Base-by-base conservation (phyloP, 2,113 vertebrate genomes). In the Salvelinus fontinalis region DNA sequence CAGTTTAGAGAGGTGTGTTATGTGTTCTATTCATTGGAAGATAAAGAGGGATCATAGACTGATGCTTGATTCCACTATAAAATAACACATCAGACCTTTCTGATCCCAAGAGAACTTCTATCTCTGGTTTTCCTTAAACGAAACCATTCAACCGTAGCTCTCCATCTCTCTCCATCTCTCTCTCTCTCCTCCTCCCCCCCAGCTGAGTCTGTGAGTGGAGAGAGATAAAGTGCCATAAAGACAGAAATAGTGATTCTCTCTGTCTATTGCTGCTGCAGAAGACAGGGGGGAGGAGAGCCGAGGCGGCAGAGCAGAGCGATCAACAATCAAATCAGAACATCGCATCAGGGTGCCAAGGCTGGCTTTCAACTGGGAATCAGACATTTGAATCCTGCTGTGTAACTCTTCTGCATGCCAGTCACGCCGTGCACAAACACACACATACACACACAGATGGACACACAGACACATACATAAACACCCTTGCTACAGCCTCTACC, bases 291-390 rank as follows among this genome's bases (percentile, higher is more conserved):
- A 66, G 22, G 22, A 66, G 22, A 66, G 11, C 26, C 8, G 66
- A 67, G 66, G 26, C 1, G 51, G 51, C 51, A 18, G 51, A 54
- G 51, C 51, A 54, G 62, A 80, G 83, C 81, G 78, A 75, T 81
- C 77, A 7, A 29, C 79, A 80, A 72, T 80, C 78, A 74, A 57
- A 59, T 20, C 76, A 75, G 75, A 82, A 77, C 9, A 39, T 76
- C 74, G 67, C 72, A 83, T 75, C 29, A 1, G 66, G 67, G 29
- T 70, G 68, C 66, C 72, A 24, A 26, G 75, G 49, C 76, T 80
- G 75, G 49, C 76, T 80, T 79, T 82, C 72, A 82, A 81, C 75
- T 1, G 74, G 39, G 68, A 84, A 72, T 76, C 59, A 31, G 57
- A 70, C 75, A 83, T 78, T 83, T 75, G 74, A 69, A 79, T 66